These are phyloP conservation scores for Bombylius discolor DNA, from an alignment of 2,888 invertebrate species.

Conservation along the genomic window DNA sequence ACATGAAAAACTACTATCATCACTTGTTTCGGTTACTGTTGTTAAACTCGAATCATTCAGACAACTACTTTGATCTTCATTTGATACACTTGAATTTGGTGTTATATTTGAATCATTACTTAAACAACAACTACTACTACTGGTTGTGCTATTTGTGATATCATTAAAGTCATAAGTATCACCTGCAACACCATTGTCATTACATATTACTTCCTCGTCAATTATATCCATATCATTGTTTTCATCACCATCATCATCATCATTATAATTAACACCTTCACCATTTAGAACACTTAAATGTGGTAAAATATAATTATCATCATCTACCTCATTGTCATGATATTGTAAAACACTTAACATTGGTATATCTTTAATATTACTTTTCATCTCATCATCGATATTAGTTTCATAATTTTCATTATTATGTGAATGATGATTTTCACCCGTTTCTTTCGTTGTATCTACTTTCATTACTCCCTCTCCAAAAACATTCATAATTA, in stretches of 20 bases:
- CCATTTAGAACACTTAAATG: slow-evolving; percentile 26
- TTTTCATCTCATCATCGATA: background rate
- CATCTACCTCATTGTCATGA: background rate
- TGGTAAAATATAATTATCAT: slow-evolving; percentile 16
- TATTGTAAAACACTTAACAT: slow-evolving; percentile 4
- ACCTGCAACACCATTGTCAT: background rate
- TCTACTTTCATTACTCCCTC: too few relatives aligned
- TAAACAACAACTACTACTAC: background rate
- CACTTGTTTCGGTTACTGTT: slow-evolving; percentile 28
- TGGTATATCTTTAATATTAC: background rate
- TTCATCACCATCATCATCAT: slow-evolving; percentile 19
- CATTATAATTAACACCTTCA: slow-evolving; percentile 17
- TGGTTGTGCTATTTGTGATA: background rate
- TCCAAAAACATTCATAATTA: too few relatives aligned
- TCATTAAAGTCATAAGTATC: background rate
- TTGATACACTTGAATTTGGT: slow-evolving; percentile 27
- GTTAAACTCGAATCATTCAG: slow-evolving; percentile 34
- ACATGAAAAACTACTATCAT: background rate
- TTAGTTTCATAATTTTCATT: background rate
- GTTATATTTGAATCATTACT: slow-evolving; percentile 7
- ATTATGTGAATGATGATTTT: too few relatives aligned
- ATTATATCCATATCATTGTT: background rate
- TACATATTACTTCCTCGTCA: too few relatives aligned
- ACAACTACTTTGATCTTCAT: slow-evolving; percentile 24
- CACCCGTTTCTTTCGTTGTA: too few relatives aligned